Evolutionary conservation across 2,888 invertebrate species (phyloP), one percentile per base, ranked within the genome.

Genomic region (Dimorphilus gyrociliatus): DNA sequence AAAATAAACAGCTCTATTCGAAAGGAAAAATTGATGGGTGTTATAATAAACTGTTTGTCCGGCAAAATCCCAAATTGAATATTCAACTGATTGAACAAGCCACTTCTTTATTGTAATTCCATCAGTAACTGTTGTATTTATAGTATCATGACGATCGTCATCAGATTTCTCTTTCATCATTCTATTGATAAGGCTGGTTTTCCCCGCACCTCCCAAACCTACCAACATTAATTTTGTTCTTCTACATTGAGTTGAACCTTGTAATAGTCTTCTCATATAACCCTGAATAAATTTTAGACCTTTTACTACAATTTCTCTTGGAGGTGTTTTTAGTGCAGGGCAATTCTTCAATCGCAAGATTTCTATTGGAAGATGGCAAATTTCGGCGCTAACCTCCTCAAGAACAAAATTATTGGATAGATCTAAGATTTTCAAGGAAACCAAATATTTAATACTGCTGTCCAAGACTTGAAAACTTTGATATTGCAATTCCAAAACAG

Each of bases 21-120:
- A 56, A 39, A 60, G 39, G 47, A 59, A 60, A 41, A 60, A 59
- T 33, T 37, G 24, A 38, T 57, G 56, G 10, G 57, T 55, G 38
- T 61, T 59, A 41, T 60, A 61, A 40, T 60, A 60, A 8, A 60
- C 55, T 10, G 57, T 53, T 34, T 60, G 60, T 3, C 60, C 60
- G 35, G 58, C 60, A 45, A 60, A 60, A 41, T 60, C 59, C 59
- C 60, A 60, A 2, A 41, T 36, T 25, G n/a, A n/a, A n/a, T n/a
- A n/a, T n/a, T n/a, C n/a, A n/a, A n/a, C n/a, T n/a, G 26, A 33
- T 19, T 32, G 24, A n/a, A 54, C 41, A 8, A 44, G 34, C 60
- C 60, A 61, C 3, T 42, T 47, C 7, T 40, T 47, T 33, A 61
- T 60, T 39, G 59, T 58, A 25, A 61, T 61, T 25, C 61, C 61